A percentile compares a stretch with the other conserved stretches of the same genome.
These are phyloP conservation scores for Coreius guichenoti DNA, from an alignment of 2,797 vertebrate species.

Conservation along the genomic window DNA sequence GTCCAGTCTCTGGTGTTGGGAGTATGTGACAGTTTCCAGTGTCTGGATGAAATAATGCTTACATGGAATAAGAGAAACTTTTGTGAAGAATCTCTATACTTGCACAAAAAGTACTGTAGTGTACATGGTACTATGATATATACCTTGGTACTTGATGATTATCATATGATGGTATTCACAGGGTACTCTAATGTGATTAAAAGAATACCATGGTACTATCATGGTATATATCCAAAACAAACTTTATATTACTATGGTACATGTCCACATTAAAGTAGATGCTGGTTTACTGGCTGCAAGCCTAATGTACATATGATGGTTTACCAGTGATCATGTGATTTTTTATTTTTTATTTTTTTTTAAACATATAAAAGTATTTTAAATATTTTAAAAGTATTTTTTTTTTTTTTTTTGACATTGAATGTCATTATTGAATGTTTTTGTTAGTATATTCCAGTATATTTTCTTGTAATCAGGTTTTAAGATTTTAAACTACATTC, in stretches of 20 bases:
- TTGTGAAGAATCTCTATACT: neutral
- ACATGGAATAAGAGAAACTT: neutral
- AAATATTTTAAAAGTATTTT: too few species aligned
- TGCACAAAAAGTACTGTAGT: neutral
- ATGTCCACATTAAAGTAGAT: neutral
- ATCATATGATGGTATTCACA: neutral
- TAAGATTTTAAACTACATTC: neutral
- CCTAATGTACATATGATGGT: neutral
- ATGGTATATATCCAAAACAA: neutral
- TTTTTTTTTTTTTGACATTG: too few species aligned
- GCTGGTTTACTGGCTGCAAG: neutral
- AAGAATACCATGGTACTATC: neutral
- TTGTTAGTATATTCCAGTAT: neutral
- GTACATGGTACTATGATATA: neutral
- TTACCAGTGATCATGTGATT: neutral
- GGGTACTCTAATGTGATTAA: neutral
- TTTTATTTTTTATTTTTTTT: too few species aligned
- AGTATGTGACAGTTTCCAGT: neutral
- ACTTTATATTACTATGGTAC: neutral
- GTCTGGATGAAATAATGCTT: neutral
- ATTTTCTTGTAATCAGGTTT: too few species aligned
- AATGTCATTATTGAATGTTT: neutral
- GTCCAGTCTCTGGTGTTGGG: neutral
- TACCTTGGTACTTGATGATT: neutral
- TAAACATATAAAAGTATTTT: too few species aligned